Base-by-base conservation (phyloP, 2,113 vertebrate species). In the Corydoras maculifer region DNA sequence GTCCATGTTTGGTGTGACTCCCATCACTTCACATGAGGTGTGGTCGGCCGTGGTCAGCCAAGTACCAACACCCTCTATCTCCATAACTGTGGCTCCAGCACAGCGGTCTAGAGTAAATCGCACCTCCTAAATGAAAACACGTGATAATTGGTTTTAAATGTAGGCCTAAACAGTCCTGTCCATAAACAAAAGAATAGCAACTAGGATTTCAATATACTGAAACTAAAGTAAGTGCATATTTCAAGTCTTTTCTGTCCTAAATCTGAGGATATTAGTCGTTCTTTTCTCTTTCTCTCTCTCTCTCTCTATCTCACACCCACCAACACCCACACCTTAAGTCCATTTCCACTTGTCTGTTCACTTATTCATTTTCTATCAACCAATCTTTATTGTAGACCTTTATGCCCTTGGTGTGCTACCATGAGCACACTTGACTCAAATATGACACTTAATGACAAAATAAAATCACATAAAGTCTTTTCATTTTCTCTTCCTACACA, bases 91-190 rank as follows among this genome's bases (percentile, higher is more conserved):
- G 3, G 91, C 91, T 0, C 88, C 81, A 0, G 84, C 82, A 65
- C 93, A 94, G 2, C 43, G 89, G 29, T 95, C 94, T 82, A 95
- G 76, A 0, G 86, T 94, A 81, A 95, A 90, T 0, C 81, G 86
- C 4, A 94, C 86, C 3, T 87, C 90, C 94, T 95, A 77, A 0
- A 5, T 62, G 15, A 75, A 35, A 58, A 51, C 5, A 13, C 2
- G 18, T 25, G 18, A 25, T 25, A 25, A 25, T 25, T 25, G 18
- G 18, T 25, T 25, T 25, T 25, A 25, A 25, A 25, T 25, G 18
- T 25, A 25, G 18, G 18, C 2, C 18, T 25, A 25, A 25, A 25
- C 18, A 25, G 18, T 25, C 18, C 35, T 43, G 35, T 43, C 35
- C 35, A 43, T 43, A 43, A 43, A 43, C 35, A 43, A 43, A 43